These are phyloP conservation scores for Halisarca cf. caerulea DNA, from an alignment of 37 sponge, comb jelly and placozoan genomes.

Conservation along the genomic window DNA sequence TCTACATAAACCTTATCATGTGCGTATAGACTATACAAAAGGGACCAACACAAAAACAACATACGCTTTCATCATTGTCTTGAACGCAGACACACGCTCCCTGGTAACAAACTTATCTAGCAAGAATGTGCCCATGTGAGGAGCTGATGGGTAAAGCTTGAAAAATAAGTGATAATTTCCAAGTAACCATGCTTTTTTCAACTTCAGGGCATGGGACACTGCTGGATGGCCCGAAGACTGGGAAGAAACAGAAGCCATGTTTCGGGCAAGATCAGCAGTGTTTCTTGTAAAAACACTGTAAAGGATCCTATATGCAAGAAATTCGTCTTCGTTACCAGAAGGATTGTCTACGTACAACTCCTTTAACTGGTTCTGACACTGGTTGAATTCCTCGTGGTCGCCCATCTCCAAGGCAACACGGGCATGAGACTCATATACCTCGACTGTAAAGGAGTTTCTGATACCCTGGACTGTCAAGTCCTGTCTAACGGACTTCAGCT, in stretches of 20 bases:
- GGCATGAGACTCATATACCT: constrained; percentile 97
- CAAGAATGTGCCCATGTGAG: constrained; percentile 75
- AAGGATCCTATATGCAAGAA: constrained; percentile 90
- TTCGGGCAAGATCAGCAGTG: constrained; percentile 62
- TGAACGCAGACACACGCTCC: constrained; percentile 80
- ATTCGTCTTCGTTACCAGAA: constrained; percentile 73
- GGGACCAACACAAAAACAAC: constrained; percentile 15
- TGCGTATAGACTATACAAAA: background rate
- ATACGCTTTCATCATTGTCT: constrained; percentile 84
- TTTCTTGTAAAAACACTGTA: constrained; percentile 86
- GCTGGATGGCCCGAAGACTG: constrained; percentile 47
- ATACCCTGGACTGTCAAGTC: constrained; percentile 95
- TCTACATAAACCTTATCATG: background rate
- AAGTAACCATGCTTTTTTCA: constrained; percentile 79
- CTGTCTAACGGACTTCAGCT: constrained; percentile 97
- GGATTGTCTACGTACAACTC: constrained; percentile 75
- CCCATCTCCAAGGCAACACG: constrained; percentile 93
- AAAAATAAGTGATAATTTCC: constrained; percentile 89
- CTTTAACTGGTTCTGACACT: constrained; percentile 93
- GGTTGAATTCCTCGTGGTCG: constrained; percentile 95
- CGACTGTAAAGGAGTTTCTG: constrained; percentile 88
- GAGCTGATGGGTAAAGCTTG: constrained; percentile 71
- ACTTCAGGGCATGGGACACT: constrained; percentile 75
- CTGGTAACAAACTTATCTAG: constrained; percentile 89
- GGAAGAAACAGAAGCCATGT: constrained; percentile 51